Conservation (phyloP, 2,113 vertebrate species). For the Thunnus maccoyii region DNA sequence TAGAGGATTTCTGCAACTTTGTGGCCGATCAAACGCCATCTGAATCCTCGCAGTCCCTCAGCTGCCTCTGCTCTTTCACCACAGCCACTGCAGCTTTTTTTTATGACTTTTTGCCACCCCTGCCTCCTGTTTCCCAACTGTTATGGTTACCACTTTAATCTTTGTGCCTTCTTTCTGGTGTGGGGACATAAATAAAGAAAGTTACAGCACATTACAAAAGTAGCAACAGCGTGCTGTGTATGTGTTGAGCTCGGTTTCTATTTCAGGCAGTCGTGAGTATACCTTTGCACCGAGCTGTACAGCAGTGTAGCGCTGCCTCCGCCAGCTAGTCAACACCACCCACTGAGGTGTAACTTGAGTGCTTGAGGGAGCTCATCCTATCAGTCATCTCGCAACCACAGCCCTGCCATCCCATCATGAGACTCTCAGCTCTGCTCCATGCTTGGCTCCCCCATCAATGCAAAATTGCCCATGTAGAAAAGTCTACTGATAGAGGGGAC, state of each 20-base stretch:
- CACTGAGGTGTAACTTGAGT: conserved; percentile 67
- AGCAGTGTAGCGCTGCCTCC: conserved; percentile 17
- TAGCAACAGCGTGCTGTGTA: background rate
- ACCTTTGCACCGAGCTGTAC: conserved; percentile 29
- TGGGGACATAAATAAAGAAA: conserved; percentile 15
- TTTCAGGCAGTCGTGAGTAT: conserved; percentile 19
- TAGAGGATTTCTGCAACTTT: conserved; percentile 51
- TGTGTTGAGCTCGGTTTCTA: conserved; percentile 27
- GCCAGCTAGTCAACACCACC: conserved; percentile 56
- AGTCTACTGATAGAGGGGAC: conserved; percentile 66
- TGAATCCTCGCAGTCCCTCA: conserved; percentile 37
- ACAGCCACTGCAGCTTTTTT: background rate
- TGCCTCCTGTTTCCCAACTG: background rate
- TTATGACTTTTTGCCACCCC: conserved; percentile 27
- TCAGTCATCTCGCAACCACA: conserved; percentile 67
- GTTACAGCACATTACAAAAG: conserved; percentile 7
- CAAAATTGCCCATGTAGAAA: conserved; percentile 74
- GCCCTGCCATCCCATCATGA: conserved; percentile 68
- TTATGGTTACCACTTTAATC: conserved; percentile 39
- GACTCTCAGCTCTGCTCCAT: conserved; percentile 62
- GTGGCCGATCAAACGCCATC: conserved; percentile 50
- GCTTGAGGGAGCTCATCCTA: conserved; percentile 62
- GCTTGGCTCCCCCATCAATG: conserved; percentile 65
- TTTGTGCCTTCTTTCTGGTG: background rate
- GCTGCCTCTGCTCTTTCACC: conserved; percentile 36